Conservation (phyloP, 2,888 invertebrate genomes). For the Mythimna lalbum region DNA sequence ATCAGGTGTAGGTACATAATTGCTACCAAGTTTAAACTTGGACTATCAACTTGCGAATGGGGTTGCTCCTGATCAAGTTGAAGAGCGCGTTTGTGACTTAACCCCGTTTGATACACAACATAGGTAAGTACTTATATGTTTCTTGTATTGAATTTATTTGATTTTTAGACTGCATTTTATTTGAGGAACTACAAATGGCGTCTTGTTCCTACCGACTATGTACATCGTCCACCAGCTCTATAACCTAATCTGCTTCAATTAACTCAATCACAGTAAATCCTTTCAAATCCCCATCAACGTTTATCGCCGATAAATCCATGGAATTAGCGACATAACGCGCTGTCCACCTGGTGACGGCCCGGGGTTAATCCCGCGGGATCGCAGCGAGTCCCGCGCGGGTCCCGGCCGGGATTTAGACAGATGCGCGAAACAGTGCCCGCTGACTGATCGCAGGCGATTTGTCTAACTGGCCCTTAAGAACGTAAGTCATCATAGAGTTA, state of each 20-base stretch:
- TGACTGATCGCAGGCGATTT: slow-evolving; percentile 71
- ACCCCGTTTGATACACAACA: no score
- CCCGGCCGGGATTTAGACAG: slow-evolving; percentile 60
- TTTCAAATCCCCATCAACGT: slow-evolving; percentile 47
- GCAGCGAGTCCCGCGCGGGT: slow-evolving; percentile 38
- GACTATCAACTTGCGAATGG: not conserved
- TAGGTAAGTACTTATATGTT: not conserved
- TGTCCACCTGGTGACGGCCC: slow-evolving; percentile 60
- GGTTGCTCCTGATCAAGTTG: not conserved
- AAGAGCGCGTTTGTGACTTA: no score
- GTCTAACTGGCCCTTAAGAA: slow-evolving; percentile 73
- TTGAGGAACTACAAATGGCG: not conserved
- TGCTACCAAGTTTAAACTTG: no score
- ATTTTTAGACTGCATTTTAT: not conserved
- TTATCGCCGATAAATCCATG: slow-evolving; percentile 60
- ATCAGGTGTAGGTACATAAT: no score
- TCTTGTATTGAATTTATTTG: not conserved
- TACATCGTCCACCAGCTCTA: not conserved
- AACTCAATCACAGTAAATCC: slow-evolving; percentile 40
- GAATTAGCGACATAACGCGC: slow-evolving; percentile 55
- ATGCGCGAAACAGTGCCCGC: slow-evolving; percentile 67
- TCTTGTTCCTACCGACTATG: not conserved
- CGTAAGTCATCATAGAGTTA: slow-evolving; percentile 42
- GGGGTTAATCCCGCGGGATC: slow-evolving; percentile 58
- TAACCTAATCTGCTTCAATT: slow-evolving; percentile 37